Evolutionary conservation across 2,888 invertebrate species (phyloP).

Genomic region (Octonoba sinensis): DNA sequence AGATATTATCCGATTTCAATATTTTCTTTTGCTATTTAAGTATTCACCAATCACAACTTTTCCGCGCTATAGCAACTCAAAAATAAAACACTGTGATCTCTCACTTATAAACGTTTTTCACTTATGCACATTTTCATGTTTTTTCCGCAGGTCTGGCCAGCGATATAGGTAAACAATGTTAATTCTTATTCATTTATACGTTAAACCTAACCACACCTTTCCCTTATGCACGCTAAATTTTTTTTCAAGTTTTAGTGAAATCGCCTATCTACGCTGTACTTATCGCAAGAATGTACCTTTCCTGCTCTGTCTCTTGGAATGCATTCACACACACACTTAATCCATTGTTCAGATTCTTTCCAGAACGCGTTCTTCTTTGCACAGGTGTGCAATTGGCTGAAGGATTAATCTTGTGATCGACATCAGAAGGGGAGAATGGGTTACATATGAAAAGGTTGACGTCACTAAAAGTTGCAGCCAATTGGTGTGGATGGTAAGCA

Average conservation of each 20-base stretch:
- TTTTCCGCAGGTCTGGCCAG: no score
- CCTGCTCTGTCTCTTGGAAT: neutral
- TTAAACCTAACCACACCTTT: neutral
- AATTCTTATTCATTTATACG: neutral
- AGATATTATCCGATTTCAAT: no score
- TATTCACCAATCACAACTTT: no score
- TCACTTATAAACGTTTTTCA: no score
- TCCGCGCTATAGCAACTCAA: no score
- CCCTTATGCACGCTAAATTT: neutral
- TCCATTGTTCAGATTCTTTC: neutral
- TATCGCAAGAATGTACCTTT: no score
- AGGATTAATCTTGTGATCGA: no score
- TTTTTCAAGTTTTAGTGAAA: neutral
- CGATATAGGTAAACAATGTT: neutral
- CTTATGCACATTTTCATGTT: no score
- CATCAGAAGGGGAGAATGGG: neutral
- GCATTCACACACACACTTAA: neutral
- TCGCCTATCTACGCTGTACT: neutral
- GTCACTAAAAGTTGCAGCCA: neutral
- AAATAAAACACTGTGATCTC: no score
- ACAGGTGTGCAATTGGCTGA: neutral
- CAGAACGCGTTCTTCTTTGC: neutral
- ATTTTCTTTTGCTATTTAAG: no score
- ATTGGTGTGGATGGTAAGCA: neutral
- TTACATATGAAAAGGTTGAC: neutral